These are phyloP conservation scores for Megamerina dolium DNA, from an alignment of 2,888 invertebrate species.

Conservation along the genomic window DNA sequence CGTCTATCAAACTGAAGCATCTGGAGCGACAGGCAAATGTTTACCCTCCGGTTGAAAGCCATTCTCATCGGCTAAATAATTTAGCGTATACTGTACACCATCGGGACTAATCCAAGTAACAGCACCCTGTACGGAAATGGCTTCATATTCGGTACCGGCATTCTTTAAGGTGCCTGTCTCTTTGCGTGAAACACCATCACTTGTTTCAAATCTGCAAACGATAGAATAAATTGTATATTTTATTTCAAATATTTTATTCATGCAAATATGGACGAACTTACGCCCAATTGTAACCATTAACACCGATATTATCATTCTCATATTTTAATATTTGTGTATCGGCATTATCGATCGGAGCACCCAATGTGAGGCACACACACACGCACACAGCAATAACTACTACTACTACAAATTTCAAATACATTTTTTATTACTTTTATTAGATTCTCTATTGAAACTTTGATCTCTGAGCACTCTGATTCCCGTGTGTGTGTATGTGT, in stretches of 20 bases:
- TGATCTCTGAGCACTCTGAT: slow-evolving; percentile 3
- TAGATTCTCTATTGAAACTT: neutral
- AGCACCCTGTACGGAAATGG: slow-evolving; percentile 48
- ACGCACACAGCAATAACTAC: neutral
- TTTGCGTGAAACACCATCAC: slow-evolving; percentile 48
- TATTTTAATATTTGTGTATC: slow-evolving; percentile 26
- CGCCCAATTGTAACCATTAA: slow-evolving; percentile 55
- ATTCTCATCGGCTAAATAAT: slow-evolving; percentile 53
- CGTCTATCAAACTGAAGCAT: neutral
- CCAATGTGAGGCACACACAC: neutral
- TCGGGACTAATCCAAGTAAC: slow-evolving; percentile 50
- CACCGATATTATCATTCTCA: slow-evolving; percentile 53
- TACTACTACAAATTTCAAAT: neutral
- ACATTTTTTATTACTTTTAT: neutral
- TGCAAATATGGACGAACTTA: slow-evolving; percentile 32
- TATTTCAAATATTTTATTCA: neutral
- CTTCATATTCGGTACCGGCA: slow-evolving; percentile 48
- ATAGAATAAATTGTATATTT: neutral
- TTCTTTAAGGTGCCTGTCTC: slow-evolving; percentile 49
- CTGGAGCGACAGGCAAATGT: slow-evolving; percentile 33
- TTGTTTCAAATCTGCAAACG: slow-evolving; percentile 43
- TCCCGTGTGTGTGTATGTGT: neutral
- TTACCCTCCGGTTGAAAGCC: slow-evolving; percentile 52
- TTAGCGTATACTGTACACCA: slow-evolving; percentile 50
- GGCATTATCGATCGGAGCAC: slow-evolving; percentile 22